Conservation (phyloP, 2,113 vertebrate genomes). For the Podarcis muralis region DNA sequence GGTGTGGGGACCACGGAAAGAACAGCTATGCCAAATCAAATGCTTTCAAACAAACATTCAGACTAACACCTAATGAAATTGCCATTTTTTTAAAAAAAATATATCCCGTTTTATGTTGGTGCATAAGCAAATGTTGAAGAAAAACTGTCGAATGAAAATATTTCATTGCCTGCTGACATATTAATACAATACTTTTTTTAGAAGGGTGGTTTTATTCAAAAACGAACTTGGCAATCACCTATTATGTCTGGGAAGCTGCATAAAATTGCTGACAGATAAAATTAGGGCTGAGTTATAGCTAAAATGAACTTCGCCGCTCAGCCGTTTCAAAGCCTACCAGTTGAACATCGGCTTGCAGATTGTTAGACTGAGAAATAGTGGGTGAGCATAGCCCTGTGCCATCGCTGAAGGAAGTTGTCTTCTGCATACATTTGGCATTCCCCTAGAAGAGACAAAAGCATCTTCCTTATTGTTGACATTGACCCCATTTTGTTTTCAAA, state of each 20-base stretch:
- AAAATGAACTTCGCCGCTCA: conserved; percentile 67
- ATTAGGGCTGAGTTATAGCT: conserved; percentile 72
- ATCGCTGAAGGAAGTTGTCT: too few relatives aligned
- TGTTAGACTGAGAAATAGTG: conserved; percentile 26
- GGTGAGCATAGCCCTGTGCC: neutral
- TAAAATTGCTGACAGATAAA: conserved; percentile 76
- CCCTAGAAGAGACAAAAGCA: too few relatives aligned
- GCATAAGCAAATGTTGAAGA: conserved; percentile 76
- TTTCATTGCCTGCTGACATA: conserved; percentile 84
- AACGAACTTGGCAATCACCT: conserved; percentile 76
- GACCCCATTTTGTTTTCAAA: too few relatives aligned
- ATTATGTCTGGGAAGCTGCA: conserved; percentile 73
- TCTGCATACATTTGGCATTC: too few relatives aligned
- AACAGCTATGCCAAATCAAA: conserved; percentile 79
- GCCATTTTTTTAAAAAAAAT: conserved; percentile 73
- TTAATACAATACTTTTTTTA: conserved; percentile 82
- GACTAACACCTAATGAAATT: conserved; percentile 75
- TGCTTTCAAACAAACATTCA: conserved; percentile 79
- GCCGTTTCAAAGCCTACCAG: conserved; percentile 61
- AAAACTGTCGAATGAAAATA: conserved; percentile 80
- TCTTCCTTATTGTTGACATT: too few relatives aligned
- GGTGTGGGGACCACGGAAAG: conserved; percentile 72
- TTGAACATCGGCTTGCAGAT: conserved; percentile 34
- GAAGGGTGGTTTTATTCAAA: conserved; percentile 79
- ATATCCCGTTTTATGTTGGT: conserved; percentile 61